Base-by-base conservation (phyloP, 2,113 vertebrate genomes). In the Colius striatus region DNA sequence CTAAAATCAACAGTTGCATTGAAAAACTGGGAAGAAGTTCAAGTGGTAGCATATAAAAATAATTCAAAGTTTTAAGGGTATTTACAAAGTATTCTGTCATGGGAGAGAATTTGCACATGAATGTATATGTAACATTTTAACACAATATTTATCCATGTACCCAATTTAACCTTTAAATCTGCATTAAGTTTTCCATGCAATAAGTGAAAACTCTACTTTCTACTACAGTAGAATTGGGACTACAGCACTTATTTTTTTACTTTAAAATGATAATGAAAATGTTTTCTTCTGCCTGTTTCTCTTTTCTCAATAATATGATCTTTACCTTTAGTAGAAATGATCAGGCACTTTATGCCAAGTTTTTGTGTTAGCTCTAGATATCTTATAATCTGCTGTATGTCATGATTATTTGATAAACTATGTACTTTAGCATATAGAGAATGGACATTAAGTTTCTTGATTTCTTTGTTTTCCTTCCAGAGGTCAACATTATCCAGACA, bases 391-490 rank as follows among this genome's bases (percentile, higher is more conserved):
- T 61, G 23, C 68, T 68, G 11, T 48, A 53, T 72, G 48, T 63
- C 16, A 36, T 66, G 22, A 27, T 77, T 43, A 57, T n/a, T 84
- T 65, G 41, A n/a, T 47, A 91, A 89, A 34, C 30, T n/a, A 11
- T 11, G 11, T 61, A 38, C 60, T 80, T 62, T 22, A 32, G 23
- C 68, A 63, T 80, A 73, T 47, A 50, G 13, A 20, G 11, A 61
- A 83, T 65, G 23, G 22, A 60, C 87, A 55, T 25, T 68, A 43
- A 86, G 23, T 72, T 66, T 72, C 27, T 50, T 79, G 16, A 25
- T 36, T 74, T 57, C 16, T 88, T 89, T 75, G 38, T 84, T 92
- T 47, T 90, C 14, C 7, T 57, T 94, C 54, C 91, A 98, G 97
- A 97, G 74, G 71, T 80, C 75, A 74, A 38, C 27, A 77, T 73